Conservation (phyloP, 2,113 vertebrate genomes). For the Cheilinus undulatus region DNA sequence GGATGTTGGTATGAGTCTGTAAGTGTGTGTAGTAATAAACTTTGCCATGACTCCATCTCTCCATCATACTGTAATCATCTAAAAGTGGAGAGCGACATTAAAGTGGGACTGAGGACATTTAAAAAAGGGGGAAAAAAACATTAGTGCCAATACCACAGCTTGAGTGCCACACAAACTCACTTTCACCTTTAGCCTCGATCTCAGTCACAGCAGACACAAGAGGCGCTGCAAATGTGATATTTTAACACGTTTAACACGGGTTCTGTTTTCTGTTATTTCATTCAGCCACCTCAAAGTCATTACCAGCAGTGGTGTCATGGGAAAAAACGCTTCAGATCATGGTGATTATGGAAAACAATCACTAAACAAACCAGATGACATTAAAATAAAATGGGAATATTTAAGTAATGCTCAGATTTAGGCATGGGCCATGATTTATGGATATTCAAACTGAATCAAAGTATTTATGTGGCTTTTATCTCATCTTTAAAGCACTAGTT, state of each 20-base stretch:
- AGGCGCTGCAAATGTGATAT: slow-evolving; percentile 25
- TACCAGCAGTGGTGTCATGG: slow-evolving; percentile 24
- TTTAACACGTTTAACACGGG: slow-evolving; percentile 31
- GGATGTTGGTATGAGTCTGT: slow-evolving; percentile 31
- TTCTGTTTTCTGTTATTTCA: slow-evolving; percentile 43
- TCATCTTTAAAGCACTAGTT: no score
- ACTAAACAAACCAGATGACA: slow-evolving; percentile 1
- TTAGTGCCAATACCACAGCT: slow-evolving; percentile 66
- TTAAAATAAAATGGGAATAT: background rate
- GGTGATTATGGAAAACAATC: slow-evolving; percentile 6
- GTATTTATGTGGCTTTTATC: no score
- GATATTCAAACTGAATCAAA: no score
- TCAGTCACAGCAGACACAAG: slow-evolving; percentile 44
- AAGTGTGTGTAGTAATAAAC: slow-evolving; percentile 65
- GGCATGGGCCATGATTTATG: no score
- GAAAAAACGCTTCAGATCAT: slow-evolving; percentile 22
- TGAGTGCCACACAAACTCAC: slow-evolving; percentile 65
- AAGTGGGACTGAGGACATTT: slow-evolving; percentile 71
- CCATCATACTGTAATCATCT: slow-evolving; percentile 74
- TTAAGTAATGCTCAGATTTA: background rate
- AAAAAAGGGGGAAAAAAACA: slow-evolving; percentile 63
- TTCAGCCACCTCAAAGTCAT: slow-evolving; percentile 35
- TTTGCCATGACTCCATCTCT: slow-evolving; percentile 74
- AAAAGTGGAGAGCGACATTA: slow-evolving; percentile 69
- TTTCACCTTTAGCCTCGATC: slow-evolving; percentile 68